phyloP scores from a whole-genome alignment of 2,888 invertebrate genomes.

The Ramazzottius varieornatus region DNA sequence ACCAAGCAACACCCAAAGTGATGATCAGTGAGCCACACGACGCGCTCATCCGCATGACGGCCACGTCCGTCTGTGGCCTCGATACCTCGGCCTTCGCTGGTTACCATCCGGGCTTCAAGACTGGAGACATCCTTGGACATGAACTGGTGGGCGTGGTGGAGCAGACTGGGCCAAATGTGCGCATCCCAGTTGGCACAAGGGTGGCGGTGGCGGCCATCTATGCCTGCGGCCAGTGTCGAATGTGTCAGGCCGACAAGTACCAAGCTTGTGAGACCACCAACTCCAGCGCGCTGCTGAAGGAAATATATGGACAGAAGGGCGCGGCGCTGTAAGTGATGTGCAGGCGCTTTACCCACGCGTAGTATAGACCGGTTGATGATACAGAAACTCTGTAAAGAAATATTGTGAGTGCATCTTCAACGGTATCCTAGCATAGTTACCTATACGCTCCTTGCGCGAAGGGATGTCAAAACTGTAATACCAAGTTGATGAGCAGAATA shows the following conservation, averaged over 20 bases:
- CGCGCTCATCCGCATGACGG: slow-evolving; percentile 8
- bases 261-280: not conserved
- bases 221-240: not conserved
- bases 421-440: too few species aligned
- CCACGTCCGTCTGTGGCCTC: slow-evolving; percentile 9
- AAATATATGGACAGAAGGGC: not conserved
- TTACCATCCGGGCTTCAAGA: slow-evolving; percentile 7
- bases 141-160: slow-evolving; percentile 5
- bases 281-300: not conserved
- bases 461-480: too few species aligned
- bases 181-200: not conserved
- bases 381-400: too few species aligned
- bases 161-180: slow-evolving; percentile 8
- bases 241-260: not conserved
- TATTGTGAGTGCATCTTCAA: too few species aligned
- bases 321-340: not conserved
- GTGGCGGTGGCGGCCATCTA: not conserved
- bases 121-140: slow-evolving; percentile 8
- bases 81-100: slow-evolving; percentile 9
- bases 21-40: slow-evolving; percentile 7
- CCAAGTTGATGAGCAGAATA: too few species aligned
- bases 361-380: too few species aligned
- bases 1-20: slow-evolving; percentile 5
- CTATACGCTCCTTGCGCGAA: too few species aligned
- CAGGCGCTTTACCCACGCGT: too few species aligned